Conservation (phyloP, 2,113 vertebrate species). For the Micronisus gabar region DNA sequence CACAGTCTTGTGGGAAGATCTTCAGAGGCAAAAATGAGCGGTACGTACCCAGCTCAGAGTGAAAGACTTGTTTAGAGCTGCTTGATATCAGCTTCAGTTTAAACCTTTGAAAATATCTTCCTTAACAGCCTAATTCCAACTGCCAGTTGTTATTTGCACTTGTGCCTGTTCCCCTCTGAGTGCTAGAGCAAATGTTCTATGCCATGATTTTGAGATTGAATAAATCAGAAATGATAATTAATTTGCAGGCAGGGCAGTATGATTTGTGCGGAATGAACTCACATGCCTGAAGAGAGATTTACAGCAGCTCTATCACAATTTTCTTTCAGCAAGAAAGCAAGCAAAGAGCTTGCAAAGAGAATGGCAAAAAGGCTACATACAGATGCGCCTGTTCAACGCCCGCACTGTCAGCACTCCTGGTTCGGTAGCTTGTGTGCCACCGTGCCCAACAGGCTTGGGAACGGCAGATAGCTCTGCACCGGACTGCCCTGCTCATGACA, state of each 20-base stretch:
- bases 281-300: not conserved
- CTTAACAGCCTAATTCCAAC: not conserved
- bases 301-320: not conserved
- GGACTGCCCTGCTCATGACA: not conserved
- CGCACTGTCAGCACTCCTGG: fast-evolving
- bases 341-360: not conserved
- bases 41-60: not conserved
- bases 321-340: not conserved
- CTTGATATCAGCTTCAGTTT: not conserved
- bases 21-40: not conserved
- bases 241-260: not conserved
- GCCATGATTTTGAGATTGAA: not conserved
- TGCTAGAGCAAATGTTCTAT: not conserved
- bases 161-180: not conserved
- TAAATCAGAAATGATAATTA: not conserved
- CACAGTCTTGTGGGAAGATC: not conserved
- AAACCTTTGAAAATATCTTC: slow-evolving; percentile 7
- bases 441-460: not conserved
- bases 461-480: not conserved
- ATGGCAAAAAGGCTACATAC: not conserved
- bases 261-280: not conserved
- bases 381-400: not conserved
- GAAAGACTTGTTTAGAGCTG: not conserved
- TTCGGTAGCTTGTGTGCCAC: not conserved
- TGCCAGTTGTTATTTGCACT: slow-evolving; percentile 28